Base-by-base conservation (phyloP, 37 sponge, comb jelly and placozoan species). In the Diacarnus erythraeanus region DNA sequence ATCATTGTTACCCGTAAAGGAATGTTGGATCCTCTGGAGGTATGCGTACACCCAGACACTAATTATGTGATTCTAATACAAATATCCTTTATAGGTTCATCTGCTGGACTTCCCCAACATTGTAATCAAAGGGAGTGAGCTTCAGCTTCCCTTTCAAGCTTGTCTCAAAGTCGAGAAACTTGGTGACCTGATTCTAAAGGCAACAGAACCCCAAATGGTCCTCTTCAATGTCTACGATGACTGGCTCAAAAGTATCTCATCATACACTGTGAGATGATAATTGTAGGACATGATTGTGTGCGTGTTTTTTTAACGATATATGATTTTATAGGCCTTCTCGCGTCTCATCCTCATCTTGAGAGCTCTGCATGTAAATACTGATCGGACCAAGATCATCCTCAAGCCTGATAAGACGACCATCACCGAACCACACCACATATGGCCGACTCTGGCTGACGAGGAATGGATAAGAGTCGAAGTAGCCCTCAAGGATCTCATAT, bases 201-300 rank as follows among this genome's bases (percentile, higher is more conserved):
- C 99, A 72, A 98, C 92, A 23, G 99, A 98, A 72, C 99, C 99
- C 34, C 99, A 98, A 86, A 98, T 98, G 99, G 99, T 98, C 0
- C 90, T 98, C 69, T 98, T 98, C 87, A 98, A 98, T 44, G 75
- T 98, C 57, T 98, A 98, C 59, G 99, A 98, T 69, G 99, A 98
- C 69, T 98, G 99, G 99, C 87, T 98, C 86, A 98, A 98, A 83
- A 96, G 84, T 73, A 96, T 98, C 83, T 95, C 99, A 34, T 98
- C 99, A 26, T 98, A 98, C 76, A 98, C 99, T 64, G 97, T 92
- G 56, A 83, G 93, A 72, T 25, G 12, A 38, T 38, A 31, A 40
- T 17, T 54, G 56, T 54, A 54, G 17, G 56, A 54, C 17, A 17
- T 54, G 56, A 20, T 10, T 54, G 56, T 54, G 56, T 54, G 56